phyloP scores from a whole-genome alignment of 2,888 invertebrate genomes.

The Incurvaria masculella region DNA sequence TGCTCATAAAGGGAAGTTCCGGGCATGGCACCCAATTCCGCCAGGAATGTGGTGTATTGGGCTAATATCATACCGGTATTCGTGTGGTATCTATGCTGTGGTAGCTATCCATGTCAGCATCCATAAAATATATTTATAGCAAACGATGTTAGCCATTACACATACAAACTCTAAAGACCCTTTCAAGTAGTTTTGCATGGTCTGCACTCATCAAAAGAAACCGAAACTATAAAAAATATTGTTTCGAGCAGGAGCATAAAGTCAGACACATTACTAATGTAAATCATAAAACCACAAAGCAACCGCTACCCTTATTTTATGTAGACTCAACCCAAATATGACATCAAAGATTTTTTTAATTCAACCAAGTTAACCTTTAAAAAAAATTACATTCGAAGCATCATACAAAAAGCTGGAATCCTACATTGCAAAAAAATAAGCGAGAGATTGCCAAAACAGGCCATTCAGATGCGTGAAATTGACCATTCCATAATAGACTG shows the following conservation, averaged over 20 bases:
- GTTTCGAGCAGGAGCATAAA: slow-evolving; percentile 9
- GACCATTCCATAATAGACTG: slow-evolving; percentile 13
- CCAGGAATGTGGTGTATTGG: no score
- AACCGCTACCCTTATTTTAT: slow-evolving; percentile 16
- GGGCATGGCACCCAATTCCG: no score
- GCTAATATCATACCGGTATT: no score
- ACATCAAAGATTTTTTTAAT: slow-evolving; percentile 13
- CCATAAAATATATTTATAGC: background rate
- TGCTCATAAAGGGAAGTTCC: no score
- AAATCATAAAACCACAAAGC: slow-evolving; percentile 10
- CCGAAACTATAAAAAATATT: slow-evolving; percentile 7
- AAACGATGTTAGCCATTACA: slow-evolving; percentile 6
- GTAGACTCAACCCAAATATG: slow-evolving; percentile 15
- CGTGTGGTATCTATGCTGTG: no score
- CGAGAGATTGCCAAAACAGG: slow-evolving; percentile 17
- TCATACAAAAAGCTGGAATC: slow-evolving; percentile 16
- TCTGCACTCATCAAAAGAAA: slow-evolving; percentile 10
- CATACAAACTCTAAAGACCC: slow-evolving; percentile 12
- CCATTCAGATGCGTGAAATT: slow-evolving; percentile 18
- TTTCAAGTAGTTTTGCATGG: slow-evolving; percentile 13
- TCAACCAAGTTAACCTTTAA: slow-evolving; percentile 10
- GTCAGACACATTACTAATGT: slow-evolving; percentile 12
- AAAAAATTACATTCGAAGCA: slow-evolving; percentile 14
- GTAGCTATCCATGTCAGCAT: no score
- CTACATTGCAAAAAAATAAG: slow-evolving; percentile 17